phyloP scores from a whole-genome alignment of 2,113 vertebrate species.

The Regulus satrapa region DNA sequence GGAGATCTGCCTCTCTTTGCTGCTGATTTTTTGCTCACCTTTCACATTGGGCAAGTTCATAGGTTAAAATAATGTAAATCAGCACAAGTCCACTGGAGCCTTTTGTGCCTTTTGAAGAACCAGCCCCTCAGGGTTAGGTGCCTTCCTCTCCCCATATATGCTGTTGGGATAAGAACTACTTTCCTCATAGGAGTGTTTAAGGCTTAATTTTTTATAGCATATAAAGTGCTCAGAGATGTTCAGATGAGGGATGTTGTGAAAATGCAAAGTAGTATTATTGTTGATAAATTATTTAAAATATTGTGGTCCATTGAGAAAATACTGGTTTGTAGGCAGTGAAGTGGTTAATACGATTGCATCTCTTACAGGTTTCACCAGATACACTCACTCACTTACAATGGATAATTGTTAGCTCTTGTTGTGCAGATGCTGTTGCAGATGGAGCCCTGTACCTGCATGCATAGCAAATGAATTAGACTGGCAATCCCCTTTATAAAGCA shows the following conservation, averaged over 20 bases:
- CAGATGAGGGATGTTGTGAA: constrained; percentile 57
- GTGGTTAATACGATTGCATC: constrained; percentile 75
- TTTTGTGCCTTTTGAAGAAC: background rate
- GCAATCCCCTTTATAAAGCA: constrained; percentile 92
- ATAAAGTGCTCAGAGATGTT: constrained; percentile 62
- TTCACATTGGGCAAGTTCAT: background rate
- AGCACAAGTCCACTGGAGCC: background rate
- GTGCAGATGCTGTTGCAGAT: constrained; percentile 96
- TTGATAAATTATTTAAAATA: constrained; percentile 74
- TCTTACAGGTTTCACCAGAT: constrained; percentile 81
- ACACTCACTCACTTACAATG: constrained; percentile 80
- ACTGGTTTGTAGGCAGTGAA: constrained; percentile 71
- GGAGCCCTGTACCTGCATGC: constrained; percentile 95
- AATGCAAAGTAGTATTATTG: constrained; percentile 68
- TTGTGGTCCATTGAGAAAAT: constrained; percentile 73
- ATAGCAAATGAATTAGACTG: constrained; percentile 91
- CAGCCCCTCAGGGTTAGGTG: background rate
- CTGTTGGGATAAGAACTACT: constrained; percentile 9
- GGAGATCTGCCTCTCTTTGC: background rate
- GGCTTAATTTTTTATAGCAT: constrained; percentile 63
- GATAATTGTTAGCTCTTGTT: constrained; percentile 87
- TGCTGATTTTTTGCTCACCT: background rate
- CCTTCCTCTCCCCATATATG: background rate
- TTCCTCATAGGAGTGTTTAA: constrained; percentile 54
- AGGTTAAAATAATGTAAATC: background rate